Base-by-base conservation (phyloP, 2,888 invertebrate genomes). In the Hydrotaea diabolus region DNA sequence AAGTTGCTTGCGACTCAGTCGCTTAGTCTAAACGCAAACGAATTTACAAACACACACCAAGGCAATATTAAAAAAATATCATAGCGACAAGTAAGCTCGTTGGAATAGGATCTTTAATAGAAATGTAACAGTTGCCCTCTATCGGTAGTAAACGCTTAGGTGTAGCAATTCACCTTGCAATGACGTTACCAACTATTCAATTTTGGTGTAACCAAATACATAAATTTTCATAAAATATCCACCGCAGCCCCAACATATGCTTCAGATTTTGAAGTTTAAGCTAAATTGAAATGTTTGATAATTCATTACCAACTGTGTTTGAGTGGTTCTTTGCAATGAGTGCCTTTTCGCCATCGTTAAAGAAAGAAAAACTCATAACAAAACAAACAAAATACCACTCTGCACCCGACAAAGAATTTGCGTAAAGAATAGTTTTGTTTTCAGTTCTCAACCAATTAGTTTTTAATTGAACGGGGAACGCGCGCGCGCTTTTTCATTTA, bases 371-470 rank as follows among this genome's bases (percentile, higher is more conserved):
- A 59, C 36, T 74, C 46, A 62, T 17, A 46, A 62, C 59, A 74
- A 74, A 64, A 72, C 36, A 59, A 59, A 26, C 21, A 49, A 43
- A 78, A n/a, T 26, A 5, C 46, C 17, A 49, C 36, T 19, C 8
- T 23, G 26, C 19, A 43, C 74, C 59, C 64, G 39, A 59, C 72
- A 77, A 77, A 74, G 31, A 75, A 78, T 72, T 80, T 72, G 49
- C 55, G 19, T 19, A 69, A 55, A 53, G 75, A 72, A 75, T 66
- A 59, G 75, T 73, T 84, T 73, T 79, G 39, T 43, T 49, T 73
- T 73, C 21, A 73, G 17, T 85, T 69, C 69, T 72, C 53, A 11
- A 73, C 23, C 77, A 80, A 85, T 85, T 85, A 82, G 82, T 80
- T 85, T 43, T 77, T 74, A 74, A 85, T 85, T 82, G 80, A 82